phyloP scores from a whole-genome alignment of 1,140 invertebrate species.

The Magallana gigas region DNA sequence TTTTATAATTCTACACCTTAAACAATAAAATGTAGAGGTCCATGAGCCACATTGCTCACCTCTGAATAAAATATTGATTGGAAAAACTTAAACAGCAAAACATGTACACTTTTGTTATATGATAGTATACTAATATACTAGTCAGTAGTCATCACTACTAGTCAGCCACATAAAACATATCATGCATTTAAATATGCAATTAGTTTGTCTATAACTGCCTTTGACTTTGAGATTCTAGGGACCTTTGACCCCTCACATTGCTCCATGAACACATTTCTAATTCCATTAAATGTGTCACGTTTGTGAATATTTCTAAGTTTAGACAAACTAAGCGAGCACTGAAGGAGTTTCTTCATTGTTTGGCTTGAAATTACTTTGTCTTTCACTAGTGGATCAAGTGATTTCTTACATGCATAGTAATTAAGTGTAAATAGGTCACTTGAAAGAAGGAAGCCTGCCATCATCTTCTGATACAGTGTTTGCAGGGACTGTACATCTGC shows the following conservation, averaged over 20 bases:
- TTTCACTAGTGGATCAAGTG: not conserved
- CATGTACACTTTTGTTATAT: no score
- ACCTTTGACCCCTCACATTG: not conserved
- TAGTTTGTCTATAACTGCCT: not conserved
- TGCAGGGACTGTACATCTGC: not conserved
- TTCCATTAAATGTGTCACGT: slow-evolving; percentile 3
- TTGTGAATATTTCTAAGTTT: not conserved
- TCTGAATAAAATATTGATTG: no score
- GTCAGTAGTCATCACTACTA: no score
- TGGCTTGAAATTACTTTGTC: not conserved
- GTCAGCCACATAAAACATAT: no score
- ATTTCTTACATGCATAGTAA: not conserved
- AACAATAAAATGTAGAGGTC: no score
- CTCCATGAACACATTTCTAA: not conserved
- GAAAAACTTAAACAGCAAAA: no score
- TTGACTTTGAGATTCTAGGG: slow-evolving; percentile 21
- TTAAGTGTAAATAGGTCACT: not conserved
- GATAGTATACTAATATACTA: no score
- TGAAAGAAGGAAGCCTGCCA: not conserved
- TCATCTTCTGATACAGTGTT: not conserved
- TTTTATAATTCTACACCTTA: no score
- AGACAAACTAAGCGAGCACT: not conserved
- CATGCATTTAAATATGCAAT: not conserved
- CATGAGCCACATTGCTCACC: no score
- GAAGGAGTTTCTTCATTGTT: not conserved